A percentile compares a stretch with the other conserved stretches of the same genome.
phyloP scores from a whole-genome alignment of 2,113 vertebrate genomes.

The Nesoenas mayeri region DNA sequence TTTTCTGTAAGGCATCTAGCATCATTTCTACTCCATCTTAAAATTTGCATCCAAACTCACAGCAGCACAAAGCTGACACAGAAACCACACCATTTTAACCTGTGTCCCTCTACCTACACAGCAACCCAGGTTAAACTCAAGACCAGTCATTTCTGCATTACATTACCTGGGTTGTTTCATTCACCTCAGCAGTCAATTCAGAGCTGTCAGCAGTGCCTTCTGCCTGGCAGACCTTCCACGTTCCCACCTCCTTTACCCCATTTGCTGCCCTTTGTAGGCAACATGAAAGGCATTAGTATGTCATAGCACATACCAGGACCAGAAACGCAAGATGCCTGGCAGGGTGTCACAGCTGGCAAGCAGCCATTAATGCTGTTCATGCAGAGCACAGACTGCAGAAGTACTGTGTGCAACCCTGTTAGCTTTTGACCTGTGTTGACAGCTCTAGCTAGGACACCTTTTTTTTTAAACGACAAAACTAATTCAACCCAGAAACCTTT shows the following conservation, averaged over 20 bases:
- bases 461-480: background rate
- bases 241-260: background rate
- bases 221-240: background rate
- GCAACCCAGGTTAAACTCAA: background rate
- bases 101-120: fast-evolving
- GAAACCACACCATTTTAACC: background rate
- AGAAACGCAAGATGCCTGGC: background rate
- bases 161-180: background rate
- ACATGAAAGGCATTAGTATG: background rate
- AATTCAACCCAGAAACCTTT: background rate
- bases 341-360: background rate
- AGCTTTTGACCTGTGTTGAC: background rate
- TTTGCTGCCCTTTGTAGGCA: background rate
- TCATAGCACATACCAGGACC: background rate
- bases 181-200: background rate
- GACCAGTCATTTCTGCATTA: background rate
- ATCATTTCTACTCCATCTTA: background rate
- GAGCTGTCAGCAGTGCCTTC: background rate
- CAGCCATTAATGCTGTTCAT: background rate
- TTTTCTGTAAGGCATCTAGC: background rate
- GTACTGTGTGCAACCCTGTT: background rate
- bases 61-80: background rate
- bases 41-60: too few species aligned
- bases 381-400: background rate
- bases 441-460: background rate